These are phyloP conservation scores for Zosterops japonicus DNA, from an alignment of 2,113 vertebrate genomes.

Conservation along the genomic window DNA sequence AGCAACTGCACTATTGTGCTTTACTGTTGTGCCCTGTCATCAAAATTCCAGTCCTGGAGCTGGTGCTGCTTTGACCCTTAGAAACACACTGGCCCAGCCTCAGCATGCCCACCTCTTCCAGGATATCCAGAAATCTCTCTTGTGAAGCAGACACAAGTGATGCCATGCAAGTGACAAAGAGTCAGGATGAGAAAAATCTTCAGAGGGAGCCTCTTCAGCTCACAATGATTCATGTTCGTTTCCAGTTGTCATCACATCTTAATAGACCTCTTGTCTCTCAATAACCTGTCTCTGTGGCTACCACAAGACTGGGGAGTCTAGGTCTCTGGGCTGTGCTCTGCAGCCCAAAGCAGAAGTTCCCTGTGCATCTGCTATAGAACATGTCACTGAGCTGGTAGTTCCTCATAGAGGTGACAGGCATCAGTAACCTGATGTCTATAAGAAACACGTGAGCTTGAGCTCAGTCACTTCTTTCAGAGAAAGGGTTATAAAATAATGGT, in stretches of 20 bases:
- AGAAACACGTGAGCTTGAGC: background rate
- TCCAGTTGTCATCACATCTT: background rate
- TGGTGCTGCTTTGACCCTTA: background rate
- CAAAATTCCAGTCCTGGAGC: background rate
- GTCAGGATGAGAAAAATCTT: background rate
- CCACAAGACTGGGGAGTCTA: background rate
- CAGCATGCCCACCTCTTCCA: background rate
- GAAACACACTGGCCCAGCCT: background rate
- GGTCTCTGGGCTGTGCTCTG: background rate
- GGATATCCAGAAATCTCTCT: background rate
- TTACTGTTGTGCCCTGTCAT: background rate
- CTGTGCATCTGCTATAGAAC: accelerated
- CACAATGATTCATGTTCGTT: accelerated
- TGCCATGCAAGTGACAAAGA: background rate
- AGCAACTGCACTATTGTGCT: background rate
- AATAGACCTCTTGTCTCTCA: background rate
- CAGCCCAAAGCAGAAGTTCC: background rate
- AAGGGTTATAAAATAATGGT: background rate
- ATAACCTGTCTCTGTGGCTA: background rate
- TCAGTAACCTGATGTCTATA: background rate
- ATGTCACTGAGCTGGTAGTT: background rate
- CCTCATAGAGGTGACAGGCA: background rate
- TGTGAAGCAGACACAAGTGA: background rate
- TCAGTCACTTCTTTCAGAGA: background rate
- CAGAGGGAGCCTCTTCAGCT: background rate